Evolutionary conservation across 2,113 vertebrate genomes (phyloP).

Genomic region (Menura novaehollandiae): DNA sequence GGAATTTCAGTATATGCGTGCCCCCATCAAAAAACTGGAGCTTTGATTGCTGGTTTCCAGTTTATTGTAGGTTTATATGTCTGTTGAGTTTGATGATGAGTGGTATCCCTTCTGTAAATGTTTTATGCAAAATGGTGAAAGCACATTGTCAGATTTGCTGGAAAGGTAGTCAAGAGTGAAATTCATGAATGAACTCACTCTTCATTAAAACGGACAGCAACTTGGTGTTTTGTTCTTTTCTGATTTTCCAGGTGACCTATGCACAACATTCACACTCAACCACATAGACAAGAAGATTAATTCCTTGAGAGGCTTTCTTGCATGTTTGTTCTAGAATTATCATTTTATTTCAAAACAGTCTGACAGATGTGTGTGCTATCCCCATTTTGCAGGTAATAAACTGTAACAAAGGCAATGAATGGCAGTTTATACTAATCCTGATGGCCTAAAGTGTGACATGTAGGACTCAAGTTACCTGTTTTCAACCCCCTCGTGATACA

Average conservation of each 20-base stretch:
- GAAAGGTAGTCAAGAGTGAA: not conserved
- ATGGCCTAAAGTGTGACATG: not conserved
- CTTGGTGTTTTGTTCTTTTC: not conserved
- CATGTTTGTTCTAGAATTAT: not conserved
- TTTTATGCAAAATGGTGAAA: not conserved
- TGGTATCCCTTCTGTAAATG: not conserved
- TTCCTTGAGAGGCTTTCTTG: not conserved
- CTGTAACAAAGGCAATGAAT: not conserved
- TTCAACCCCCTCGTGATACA: not conserved
- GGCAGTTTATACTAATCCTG: not conserved
- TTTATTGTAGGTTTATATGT: not conserved
- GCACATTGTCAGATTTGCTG: not conserved
- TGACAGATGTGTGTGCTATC: not conserved
- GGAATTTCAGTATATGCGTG: not conserved
- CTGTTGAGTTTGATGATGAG: not conserved
- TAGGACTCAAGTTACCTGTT: not conserved
- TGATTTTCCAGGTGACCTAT: not conserved
- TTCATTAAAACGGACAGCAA: not conserved
- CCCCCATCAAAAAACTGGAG: not conserved
- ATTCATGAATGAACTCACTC: not conserved
- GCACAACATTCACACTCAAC: not conserved
- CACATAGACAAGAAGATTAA: not conserved
- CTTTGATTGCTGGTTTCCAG: not conserved
- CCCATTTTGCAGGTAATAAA: not conserved
- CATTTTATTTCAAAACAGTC: not conserved